Conservation (phyloP, 2,113 vertebrate genomes). For the Antigone vipio region DNA sequence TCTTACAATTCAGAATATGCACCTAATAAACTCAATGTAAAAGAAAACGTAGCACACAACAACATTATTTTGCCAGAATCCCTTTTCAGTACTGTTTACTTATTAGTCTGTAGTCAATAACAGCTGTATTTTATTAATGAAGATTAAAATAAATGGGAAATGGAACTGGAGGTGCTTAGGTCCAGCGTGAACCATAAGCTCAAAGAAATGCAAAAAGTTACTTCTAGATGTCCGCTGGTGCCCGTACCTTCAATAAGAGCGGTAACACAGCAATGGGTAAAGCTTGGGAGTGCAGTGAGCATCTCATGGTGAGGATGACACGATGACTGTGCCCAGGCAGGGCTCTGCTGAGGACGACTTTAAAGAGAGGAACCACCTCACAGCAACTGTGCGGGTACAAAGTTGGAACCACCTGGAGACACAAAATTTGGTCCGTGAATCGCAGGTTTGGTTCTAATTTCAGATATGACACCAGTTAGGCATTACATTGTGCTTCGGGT, state of each 20-base stretch:
- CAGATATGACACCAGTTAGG: background rate
- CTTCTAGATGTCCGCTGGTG: background rate
- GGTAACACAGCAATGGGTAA: fast-evolving
- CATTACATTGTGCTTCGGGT: background rate
- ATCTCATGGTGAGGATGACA: background rate
- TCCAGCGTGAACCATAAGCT: background rate
- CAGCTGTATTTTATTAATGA: background rate
- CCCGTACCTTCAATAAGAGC: background rate
- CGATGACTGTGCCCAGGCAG: fast-evolving
- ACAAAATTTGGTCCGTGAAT: background rate
- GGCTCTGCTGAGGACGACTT: background rate
- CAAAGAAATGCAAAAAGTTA: background rate
- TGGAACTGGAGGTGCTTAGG: background rate
- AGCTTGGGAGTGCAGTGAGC: fast-evolving
- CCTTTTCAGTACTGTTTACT: background rate
- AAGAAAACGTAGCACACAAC: background rate
- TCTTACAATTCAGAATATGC: background rate
- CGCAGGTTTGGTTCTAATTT: background rate
- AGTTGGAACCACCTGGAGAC: background rate
- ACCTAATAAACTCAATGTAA: background rate
- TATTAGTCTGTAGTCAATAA: background rate
- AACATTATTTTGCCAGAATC: background rate
- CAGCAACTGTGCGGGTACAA: fast-evolving
- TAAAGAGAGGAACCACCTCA: background rate
- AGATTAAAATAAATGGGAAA: background rate